phyloP scores from a whole-genome alignment of 2,797 vertebrate genomes.

The Delichon dasypus region DNA sequence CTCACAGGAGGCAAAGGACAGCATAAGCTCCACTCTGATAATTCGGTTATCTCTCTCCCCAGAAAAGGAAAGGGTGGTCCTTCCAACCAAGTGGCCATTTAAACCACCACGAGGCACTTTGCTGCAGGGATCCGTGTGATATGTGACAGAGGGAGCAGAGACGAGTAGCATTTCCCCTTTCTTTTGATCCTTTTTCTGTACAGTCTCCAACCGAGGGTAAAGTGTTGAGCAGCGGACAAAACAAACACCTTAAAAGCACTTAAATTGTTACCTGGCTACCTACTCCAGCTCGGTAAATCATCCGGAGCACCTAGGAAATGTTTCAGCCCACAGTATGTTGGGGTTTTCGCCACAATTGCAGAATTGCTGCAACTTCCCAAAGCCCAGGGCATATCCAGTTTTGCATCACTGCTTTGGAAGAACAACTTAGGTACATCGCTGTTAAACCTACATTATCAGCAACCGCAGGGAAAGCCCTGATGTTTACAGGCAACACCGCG shows the following conservation, averaged over 20 bases:
- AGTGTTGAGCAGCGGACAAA: not conserved
- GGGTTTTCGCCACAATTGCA: not conserved
- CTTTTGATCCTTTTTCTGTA: not conserved
- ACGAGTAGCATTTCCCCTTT: not conserved
- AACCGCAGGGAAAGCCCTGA: not conserved
- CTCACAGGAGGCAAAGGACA: slow-evolving; percentile 17
- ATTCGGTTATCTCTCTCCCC: slow-evolving; percentile 47
- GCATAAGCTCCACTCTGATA: not conserved
- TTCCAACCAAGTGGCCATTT: slow-evolving; percentile 8
- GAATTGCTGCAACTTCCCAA: not conserved
- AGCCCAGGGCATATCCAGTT: not conserved
- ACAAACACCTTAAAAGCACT: slow-evolving; percentile 30
- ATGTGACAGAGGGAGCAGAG: accelerated
- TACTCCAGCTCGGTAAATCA: not conserved
- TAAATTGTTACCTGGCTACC: slow-evolving; percentile 2
- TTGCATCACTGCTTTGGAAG: not conserved
- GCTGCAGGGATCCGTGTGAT: not conserved
- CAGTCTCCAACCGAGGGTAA: not conserved
- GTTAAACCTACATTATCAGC: not conserved
- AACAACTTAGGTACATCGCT: not conserved
- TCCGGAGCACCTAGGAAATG: not conserved
- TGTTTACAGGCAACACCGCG: not conserved
- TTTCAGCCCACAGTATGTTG: not conserved
- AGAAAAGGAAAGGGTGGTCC: slow-evolving; percentile 58
- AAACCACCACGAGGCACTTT: not conserved